Evolutionary conservation across 2,888 invertebrate genomes (phyloP).

Genomic region (Drosophila testacea): DNA sequence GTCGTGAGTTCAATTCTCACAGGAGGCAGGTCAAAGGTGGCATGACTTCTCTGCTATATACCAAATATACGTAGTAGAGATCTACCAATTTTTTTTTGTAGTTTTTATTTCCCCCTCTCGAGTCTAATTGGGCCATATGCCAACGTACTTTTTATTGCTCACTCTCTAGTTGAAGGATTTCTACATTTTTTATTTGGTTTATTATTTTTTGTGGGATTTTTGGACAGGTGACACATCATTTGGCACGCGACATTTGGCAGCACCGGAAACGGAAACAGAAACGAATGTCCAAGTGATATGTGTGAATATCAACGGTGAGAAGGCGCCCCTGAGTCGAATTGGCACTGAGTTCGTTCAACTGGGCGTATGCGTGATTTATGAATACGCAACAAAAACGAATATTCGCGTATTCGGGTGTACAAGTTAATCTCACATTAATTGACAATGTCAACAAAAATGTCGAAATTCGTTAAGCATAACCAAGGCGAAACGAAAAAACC

Average conservation of each 20-base stretch:
- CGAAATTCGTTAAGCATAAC: constrained; percentile 57
- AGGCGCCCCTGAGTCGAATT: constrained; percentile 58
- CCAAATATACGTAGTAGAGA: background rate
- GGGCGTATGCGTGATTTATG: constrained; percentile 75
- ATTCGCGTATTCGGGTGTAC: constrained; percentile 12
- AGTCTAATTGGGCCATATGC: constrained; percentile 25
- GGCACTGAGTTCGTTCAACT: constrained; percentile 70
- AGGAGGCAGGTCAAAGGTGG: constrained; percentile 40
- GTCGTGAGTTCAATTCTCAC: constrained; percentile 66
- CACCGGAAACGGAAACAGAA: constrained; percentile 55
- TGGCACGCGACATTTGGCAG: constrained; percentile 71
- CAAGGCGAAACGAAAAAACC: constrained; percentile 28
- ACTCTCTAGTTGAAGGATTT: constrained; percentile 16
- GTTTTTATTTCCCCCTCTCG: background rate
- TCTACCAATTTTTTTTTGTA: background rate
- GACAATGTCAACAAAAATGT: constrained; percentile 72
- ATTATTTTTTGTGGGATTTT: background rate
- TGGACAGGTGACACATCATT: constrained; percentile 73
- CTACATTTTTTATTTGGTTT: constrained; percentile 4
- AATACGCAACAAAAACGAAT: constrained; percentile 33
- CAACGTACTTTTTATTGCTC: constrained; percentile 46
- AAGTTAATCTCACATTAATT: constrained; percentile 75
- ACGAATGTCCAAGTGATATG: constrained; percentile 25
- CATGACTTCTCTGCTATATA: background rate
- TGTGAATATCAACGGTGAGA: background rate